Percentiles rank a stretch among this genome's conserved stretches.
These are phyloP conservation scores for Labrus mixtus DNA, from an alignment of 2,113 vertebrate genomes.

Conservation along the genomic window DNA sequence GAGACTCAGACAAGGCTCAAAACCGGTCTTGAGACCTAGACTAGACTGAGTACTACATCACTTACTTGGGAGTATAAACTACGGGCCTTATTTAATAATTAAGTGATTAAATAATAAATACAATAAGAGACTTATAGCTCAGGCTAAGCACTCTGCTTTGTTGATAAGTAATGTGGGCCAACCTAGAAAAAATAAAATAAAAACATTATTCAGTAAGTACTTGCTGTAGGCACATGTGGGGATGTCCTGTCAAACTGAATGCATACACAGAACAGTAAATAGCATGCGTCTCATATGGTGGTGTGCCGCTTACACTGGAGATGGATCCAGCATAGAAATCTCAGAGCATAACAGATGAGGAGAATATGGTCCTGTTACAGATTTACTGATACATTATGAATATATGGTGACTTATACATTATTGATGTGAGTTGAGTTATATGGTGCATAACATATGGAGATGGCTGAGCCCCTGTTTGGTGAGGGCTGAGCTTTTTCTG, in stretches of 20 bases:
- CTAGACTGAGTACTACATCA: no score
- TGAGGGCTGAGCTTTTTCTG: neutral
- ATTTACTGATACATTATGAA: slow-evolving; percentile 63
- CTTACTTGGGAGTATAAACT: neutral
- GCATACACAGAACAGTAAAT: neutral
- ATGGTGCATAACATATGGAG: slow-evolving; percentile 35
- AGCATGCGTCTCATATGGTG: slow-evolving; percentile 18
- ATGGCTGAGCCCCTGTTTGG: slow-evolving; percentile 33
- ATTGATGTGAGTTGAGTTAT: slow-evolving; percentile 58
- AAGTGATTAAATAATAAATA: slow-evolving; percentile 24
- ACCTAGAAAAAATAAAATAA: slow-evolving; percentile 6
- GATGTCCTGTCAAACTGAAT: neutral
- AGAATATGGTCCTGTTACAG: slow-evolving; percentile 45
- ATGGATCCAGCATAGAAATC: slow-evolving; percentile 33
- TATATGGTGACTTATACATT: slow-evolving; percentile 58
- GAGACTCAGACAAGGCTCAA: no score
- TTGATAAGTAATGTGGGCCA: neutral
- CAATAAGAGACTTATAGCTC: slow-evolving; percentile 5
- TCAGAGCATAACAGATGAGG: slow-evolving; percentile 34
- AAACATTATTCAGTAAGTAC: neutral
- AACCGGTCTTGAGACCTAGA: no score
- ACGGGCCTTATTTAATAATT: slow-evolving; percentile 1
- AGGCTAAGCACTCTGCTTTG: neutral
- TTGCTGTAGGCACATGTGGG: neutral
- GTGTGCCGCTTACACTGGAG: slow-evolving; percentile 31